These are phyloP conservation scores for Trissolcus japonicus DNA, from an alignment of 2,888 invertebrate genomes.

Conservation along the genomic window DNA sequence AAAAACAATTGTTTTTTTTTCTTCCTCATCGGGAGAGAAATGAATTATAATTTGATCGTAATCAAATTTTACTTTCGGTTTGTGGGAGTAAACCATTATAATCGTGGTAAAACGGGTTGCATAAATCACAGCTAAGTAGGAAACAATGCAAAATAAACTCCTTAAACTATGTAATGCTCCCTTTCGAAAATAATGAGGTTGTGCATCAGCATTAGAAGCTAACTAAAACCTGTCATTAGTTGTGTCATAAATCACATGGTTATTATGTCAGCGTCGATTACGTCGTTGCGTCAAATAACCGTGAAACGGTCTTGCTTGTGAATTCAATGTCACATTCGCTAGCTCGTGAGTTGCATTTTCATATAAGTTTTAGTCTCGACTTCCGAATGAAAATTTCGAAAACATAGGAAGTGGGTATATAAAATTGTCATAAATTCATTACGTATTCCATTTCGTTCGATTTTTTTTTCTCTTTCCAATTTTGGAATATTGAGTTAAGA, in stretches of 20 bases:
- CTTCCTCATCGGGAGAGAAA: too few species aligned
- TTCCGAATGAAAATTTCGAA: conserved; percentile 11
- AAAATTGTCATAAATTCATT: too few species aligned
- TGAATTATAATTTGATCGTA: too few species aligned
- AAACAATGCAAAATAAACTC: too few species aligned
- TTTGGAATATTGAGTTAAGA: too few species aligned
- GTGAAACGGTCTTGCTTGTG: conserved; percentile 46
- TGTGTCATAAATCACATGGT: conserved; percentile 56
- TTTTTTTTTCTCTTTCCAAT: too few species aligned
- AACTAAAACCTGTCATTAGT: conserved; percentile 44
- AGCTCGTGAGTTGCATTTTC: conserved; percentile 17
- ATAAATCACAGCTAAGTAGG: too few species aligned
- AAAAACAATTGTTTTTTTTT: too few species aligned
- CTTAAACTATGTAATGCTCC: too few species aligned
- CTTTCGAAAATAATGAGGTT: conserved; percentile 5
- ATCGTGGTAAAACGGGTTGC: neutral
- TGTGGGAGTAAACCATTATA: too few species aligned
- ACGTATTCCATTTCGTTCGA: too few species aligned
- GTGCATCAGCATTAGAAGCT: conserved; percentile 23
- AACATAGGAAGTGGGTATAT: neutral
- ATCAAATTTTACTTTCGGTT: too few species aligned
- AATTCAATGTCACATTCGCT: conserved; percentile 54
- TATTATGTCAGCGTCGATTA: conserved; percentile 54
- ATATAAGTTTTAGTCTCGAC: conserved; percentile 7
- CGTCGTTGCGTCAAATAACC: conserved; percentile 50